Evolutionary conservation across 2,113 vertebrate species (phyloP).

Genomic region (Tursiops truncatus): DNA sequence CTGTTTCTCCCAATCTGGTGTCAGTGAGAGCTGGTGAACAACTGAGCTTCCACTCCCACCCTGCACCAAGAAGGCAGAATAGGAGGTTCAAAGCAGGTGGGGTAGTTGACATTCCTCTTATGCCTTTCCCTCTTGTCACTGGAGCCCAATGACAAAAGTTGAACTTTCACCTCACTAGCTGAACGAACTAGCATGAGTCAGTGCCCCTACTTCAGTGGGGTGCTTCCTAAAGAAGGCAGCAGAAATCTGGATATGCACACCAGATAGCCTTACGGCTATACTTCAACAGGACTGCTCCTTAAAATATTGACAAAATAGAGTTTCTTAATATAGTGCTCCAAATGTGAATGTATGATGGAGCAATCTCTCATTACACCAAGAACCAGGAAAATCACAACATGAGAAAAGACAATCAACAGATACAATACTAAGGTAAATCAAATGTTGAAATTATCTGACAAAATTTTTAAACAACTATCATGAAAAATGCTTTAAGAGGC

Average conservation of each 20-base stretch:
- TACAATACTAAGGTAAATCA: not conserved
- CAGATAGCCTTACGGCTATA: not conserved
- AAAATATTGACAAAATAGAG: not conserved
- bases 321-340: not conserved
- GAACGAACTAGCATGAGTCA: not conserved
- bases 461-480: not conserved
- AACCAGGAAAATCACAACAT: not conserved
- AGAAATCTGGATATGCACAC: not conserved
- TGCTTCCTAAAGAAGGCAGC: not conserved
- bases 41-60: not conserved
- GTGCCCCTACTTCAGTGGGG: no score
- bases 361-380: not conserved
- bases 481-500: no score
- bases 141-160: not conserved
- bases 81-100: no score
- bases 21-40: not conserved
- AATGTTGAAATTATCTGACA: not conserved
- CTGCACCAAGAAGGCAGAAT: not conserved
- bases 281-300: no score
- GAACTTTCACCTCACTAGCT: not conserved
- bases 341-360: not conserved
- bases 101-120: not conserved
- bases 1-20: not conserved
- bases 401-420: not conserved
- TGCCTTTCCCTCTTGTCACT: rapidly evolving